phyloP scores from a whole-genome alignment of 1,140 invertebrate genomes.

The Bombus superbus region DNA sequence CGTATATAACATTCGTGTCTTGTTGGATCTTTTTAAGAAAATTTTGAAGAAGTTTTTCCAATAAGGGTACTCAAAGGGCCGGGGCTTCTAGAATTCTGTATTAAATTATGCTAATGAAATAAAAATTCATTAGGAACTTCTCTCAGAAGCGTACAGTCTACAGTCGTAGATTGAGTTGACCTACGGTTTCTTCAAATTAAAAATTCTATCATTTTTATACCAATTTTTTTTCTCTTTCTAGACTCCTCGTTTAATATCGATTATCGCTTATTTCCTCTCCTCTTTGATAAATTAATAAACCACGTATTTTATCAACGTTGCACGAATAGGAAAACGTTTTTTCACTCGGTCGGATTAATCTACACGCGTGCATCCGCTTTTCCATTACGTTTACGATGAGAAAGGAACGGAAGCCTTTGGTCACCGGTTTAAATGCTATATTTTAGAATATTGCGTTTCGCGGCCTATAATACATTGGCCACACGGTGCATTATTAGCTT shows the following conservation, averaged over 20 bases:
- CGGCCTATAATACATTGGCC: background rate
- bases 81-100: background rate
- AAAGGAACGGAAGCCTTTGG: background rate
- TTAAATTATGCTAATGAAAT: no score
- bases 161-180: background rate
- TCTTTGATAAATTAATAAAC: background rate
- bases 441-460: conserved; percentile 9
- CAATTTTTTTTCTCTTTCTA: background rate
- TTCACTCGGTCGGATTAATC: background rate
- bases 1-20: background rate
- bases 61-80: background rate
- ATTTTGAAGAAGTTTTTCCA: no score
- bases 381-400: background rate
- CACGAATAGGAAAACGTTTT: background rate
- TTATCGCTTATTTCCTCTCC: background rate
- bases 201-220: background rate
- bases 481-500: conserved; percentile 5
- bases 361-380: background rate
- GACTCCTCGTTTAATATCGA: background rate
- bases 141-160: background rate
- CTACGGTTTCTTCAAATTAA: background rate
- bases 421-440: background rate
- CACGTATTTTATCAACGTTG: no score
- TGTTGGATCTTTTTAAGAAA: background rate
- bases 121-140: background rate